These are phyloP conservation scores for Drosophila nr. perissopoda DNA, from an alignment of 2,888 invertebrate genomes.

Conservation along the genomic window DNA sequence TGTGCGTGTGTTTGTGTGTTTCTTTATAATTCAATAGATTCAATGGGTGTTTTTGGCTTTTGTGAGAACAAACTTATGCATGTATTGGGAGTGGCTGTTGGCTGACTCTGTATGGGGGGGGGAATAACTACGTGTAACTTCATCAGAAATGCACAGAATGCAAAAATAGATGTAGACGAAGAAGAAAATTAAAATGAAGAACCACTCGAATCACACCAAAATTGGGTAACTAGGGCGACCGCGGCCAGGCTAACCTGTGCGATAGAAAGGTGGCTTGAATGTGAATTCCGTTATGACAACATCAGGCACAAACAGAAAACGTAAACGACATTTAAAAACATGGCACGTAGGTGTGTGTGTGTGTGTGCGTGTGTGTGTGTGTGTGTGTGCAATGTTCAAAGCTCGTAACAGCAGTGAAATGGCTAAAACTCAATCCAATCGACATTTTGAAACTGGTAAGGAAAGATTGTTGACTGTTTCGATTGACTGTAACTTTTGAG, in stretches of 20 bases:
- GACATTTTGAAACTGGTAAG: conserved; percentile 1
- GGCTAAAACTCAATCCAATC: background rate
- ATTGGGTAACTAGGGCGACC: conserved; percentile 28
- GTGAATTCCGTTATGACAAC: conserved; percentile 60
- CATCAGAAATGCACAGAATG: conserved; percentile 7
- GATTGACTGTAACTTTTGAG: background rate
- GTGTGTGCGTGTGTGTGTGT: conserved; percentile 38
- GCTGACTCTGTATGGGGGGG: background rate
- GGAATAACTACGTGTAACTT: conserved; percentile 3
- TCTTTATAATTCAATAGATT: conserved; percentile 7
- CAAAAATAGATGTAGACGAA: background rate
- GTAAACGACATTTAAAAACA: conserved; percentile 36
- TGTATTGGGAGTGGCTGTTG: background rate
- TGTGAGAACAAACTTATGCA: background rate
- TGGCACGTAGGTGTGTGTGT: conserved; percentile 44
- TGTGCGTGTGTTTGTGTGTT: background rate
- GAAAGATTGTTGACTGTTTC: conserved; percentile 1
- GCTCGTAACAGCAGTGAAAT: conserved; percentile 26
- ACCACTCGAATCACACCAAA: conserved; percentile 11
- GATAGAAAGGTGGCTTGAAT: conserved; percentile 41
- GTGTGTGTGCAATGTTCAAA: conserved; percentile 41
- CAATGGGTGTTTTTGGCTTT: conserved; percentile 3
- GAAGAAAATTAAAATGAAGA: conserved; percentile 3
- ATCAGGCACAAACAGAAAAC: conserved; percentile 12
- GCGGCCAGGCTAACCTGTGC: conserved; percentile 6